Percentiles rank a stretch among this genome's conserved stretches.
These are phyloP conservation scores for Drosophila nikananu DNA, from an alignment of 1,140 invertebrate species.

Conservation along the genomic window DNA sequence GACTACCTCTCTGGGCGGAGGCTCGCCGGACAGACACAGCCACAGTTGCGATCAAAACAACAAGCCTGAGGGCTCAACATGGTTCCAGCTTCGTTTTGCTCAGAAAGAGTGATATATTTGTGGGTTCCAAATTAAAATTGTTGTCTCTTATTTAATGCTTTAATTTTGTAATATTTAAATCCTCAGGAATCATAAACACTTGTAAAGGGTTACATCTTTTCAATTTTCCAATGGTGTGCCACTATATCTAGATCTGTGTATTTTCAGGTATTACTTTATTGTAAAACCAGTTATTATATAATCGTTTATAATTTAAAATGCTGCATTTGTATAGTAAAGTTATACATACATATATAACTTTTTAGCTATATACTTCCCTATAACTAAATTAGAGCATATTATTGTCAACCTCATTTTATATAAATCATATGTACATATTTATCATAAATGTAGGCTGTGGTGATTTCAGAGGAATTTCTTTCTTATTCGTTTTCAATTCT, in stretches of 20 bases:
- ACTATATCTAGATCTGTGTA: not conserved
- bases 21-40: constrained; percentile 44
- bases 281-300: not conserved
- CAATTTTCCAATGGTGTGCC: no score
- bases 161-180: no score
- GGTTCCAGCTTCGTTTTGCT: not conserved
- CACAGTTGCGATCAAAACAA: constrained; percentile 20
- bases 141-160: not conserved
- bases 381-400: not conserved
- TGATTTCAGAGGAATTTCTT: no score
- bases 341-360: no score
- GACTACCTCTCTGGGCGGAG: constrained; percentile 23
- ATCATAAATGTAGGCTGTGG: no score
- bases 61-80: not conserved
- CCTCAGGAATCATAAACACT: not conserved
- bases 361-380: no score
- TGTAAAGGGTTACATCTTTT: not conserved
- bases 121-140: not conserved
- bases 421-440: no score
- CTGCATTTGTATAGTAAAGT: no score
- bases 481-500: not conserved
- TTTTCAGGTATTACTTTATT: not conserved
- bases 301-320: not conserved
- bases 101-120: not conserved
- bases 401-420: not conserved